Evolutionary conservation across 2,113 vertebrate species (phyloP).

Genomic region (Hiodon tergisus): DNA sequence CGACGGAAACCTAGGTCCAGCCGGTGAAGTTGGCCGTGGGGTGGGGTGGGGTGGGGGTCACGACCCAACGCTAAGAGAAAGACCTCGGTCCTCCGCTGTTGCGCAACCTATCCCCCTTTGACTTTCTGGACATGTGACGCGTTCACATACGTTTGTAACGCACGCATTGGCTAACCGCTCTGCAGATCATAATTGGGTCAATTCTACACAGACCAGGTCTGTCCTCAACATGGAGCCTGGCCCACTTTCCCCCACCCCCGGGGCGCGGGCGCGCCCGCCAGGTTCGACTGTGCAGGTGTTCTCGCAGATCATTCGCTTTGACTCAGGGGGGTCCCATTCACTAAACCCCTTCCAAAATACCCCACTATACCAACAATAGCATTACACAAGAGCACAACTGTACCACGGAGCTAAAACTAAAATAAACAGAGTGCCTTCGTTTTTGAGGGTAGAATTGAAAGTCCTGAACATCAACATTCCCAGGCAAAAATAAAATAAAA

Average conservation of each 20-base stretch:
- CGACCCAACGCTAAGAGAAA: no score
- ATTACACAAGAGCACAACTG: constrained; percentile 31
- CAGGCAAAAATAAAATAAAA: constrained; percentile 1
- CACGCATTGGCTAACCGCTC: constrained; percentile 23
- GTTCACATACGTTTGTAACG: constrained; percentile 9
- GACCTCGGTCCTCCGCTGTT: no score
- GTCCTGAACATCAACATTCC: constrained; percentile 25
- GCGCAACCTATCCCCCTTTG: background rate
- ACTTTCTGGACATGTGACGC: constrained; percentile 19
- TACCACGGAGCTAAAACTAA: constrained; percentile 26
- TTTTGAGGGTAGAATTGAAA: constrained; percentile 8
- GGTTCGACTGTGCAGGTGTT: no score
- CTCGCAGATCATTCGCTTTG: no score
- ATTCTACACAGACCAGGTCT: constrained; percentile 18
- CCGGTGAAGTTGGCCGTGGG: no score
- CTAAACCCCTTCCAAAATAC: background rate
- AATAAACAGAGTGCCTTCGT: constrained; percentile 14
- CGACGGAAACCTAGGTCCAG: no score
- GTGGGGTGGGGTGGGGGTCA: no score
- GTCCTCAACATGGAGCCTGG: constrained; percentile 4
- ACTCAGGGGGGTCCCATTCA: background rate
- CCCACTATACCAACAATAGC: constrained; percentile 8
- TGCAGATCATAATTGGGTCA: constrained; percentile 36
- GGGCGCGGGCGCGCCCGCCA: no score
- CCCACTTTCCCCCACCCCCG: no score